Conservation (phyloP, 2,888 invertebrate genomes). For the Ganaspis brasiliensis region DNA sequence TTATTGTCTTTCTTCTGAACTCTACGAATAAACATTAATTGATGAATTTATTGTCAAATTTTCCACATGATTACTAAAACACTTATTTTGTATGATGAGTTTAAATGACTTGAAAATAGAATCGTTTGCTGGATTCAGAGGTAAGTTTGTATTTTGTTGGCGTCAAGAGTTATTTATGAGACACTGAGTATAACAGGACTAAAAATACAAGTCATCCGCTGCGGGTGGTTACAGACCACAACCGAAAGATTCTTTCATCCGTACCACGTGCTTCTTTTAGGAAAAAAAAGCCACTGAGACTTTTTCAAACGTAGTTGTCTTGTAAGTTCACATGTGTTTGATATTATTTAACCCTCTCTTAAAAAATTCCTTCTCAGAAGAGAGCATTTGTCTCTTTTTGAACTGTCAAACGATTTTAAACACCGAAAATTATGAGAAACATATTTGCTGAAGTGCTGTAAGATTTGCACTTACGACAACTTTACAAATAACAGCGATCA, state of each 20-base stretch:
- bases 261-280: conserved; percentile 33
- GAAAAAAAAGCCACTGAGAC: not conserved
- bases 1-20: too few species aligned
- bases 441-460: conserved; percentile 6
- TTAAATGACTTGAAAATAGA: not conserved
- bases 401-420: conserved; percentile 7
- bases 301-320: conserved; percentile 31
- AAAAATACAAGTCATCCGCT: conserved; percentile 34
- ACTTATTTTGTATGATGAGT: too few species aligned
- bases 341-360: conserved; percentile 25
- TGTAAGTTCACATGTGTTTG: conserved; percentile 20
- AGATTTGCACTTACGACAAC: conserved; percentile 27
- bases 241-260: conserved; percentile 33
- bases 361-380: conserved; percentile 35
- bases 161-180: conserved; percentile 41
- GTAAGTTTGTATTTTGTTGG: not conserved
- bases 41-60: too few species aligned
- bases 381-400: conserved; percentile 30
- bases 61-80: too few species aligned
- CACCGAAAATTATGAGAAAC: not conserved
- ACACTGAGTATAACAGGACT: conserved; percentile 24
- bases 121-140: conserved; percentile 21
- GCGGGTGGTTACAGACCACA: conserved; percentile 36
- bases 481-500: too few species aligned
- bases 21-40: too few species aligned